Percentiles rank a stretch among this genome's conserved stretches.
phyloP scores from a whole-genome alignment of 2,113 vertebrate genomes.

The Corythoichthys intestinalis region DNA sequence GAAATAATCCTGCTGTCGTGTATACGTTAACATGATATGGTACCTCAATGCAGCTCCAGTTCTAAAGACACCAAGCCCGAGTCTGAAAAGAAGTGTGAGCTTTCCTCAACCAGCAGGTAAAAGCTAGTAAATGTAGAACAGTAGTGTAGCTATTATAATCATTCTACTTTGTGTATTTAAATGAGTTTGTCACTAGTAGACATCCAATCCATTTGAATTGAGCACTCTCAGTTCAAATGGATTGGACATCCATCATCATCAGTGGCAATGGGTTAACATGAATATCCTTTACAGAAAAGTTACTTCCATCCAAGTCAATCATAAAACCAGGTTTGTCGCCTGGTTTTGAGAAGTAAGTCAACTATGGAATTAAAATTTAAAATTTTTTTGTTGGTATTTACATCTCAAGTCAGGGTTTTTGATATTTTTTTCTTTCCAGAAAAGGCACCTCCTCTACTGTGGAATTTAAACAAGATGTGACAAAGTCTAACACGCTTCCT shows the following conservation, averaged over 20 bases:
- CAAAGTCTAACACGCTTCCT: slow-evolving; percentile 81
- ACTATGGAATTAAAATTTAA: not conserved
- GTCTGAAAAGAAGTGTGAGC: slow-evolving; percentile 65
- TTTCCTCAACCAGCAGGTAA: slow-evolving; percentile 70
- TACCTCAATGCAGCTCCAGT: slow-evolving; percentile 42
- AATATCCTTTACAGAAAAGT: slow-evolving; percentile 66
- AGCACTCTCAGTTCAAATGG: no score
- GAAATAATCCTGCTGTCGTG: slow-evolving; percentile 8
- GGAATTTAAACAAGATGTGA: slow-evolving; percentile 68
- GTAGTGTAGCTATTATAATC: not conserved
- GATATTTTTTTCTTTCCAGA: slow-evolving; percentile 25
- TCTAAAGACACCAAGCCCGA: slow-evolving; percentile 57
- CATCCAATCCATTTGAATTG: no score
- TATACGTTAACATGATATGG: not conserved
- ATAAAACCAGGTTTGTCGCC: slow-evolving; percentile 63
- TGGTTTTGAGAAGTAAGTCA: slow-evolving; percentile 55
- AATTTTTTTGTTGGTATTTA: not conserved
- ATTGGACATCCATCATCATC: no score
- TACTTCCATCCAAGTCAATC: slow-evolving; percentile 66
- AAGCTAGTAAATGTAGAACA: not conserved
- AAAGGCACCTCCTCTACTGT: slow-evolving; percentile 31
- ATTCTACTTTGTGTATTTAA: no score
- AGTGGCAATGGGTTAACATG: no score
- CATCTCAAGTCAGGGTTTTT: not conserved
- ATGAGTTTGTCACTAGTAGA: no score